Evolutionary conservation across 2,797 vertebrate species (phyloP).

Genomic region (Scleropages formosus): DNA sequence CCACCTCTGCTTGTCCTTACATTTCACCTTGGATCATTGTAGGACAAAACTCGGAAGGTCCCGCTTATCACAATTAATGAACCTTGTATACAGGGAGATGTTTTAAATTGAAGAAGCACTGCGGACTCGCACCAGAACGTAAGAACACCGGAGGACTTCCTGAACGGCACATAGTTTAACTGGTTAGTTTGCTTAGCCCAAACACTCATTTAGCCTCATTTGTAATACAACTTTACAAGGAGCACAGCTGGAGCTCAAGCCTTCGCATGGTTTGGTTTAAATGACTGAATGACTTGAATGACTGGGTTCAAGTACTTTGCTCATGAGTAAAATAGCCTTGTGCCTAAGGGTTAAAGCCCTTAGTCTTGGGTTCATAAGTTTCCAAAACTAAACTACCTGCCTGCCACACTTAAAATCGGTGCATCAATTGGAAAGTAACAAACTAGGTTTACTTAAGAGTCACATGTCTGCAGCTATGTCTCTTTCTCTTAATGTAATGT

Average conservation of each 20-base stretch:
- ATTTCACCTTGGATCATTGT: neutral
- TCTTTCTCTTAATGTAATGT: too few relatives aligned
- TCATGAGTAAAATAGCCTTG: neutral
- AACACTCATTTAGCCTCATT: constrained; percentile 10
- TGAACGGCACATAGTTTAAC: neutral
- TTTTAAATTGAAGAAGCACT: constrained; percentile 9
- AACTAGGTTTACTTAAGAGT: too few relatives aligned
- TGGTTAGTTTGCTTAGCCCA: constrained; percentile 3
- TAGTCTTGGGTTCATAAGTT: too few relatives aligned
- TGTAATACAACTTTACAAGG: neutral
- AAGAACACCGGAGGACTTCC: neutral
- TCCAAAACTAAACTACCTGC: too few relatives aligned
- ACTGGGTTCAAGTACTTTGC: constrained; percentile 18
- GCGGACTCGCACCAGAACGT: neutral
- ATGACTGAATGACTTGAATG: neutral
- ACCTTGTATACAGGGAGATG: neutral
- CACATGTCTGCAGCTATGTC: too few relatives aligned
- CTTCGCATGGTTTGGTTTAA: neutral
- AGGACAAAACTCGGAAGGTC: neutral
- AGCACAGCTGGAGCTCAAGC: too few relatives aligned
- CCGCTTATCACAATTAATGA: neutral
- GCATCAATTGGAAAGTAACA: too few relatives aligned
- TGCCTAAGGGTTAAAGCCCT: neutral
- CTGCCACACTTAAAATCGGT: too few relatives aligned
- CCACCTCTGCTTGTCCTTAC: neutral